These are phyloP conservation scores for Dexiosoma caninum DNA, from an alignment of 2,888 invertebrate species.

Conservation along the genomic window DNA sequence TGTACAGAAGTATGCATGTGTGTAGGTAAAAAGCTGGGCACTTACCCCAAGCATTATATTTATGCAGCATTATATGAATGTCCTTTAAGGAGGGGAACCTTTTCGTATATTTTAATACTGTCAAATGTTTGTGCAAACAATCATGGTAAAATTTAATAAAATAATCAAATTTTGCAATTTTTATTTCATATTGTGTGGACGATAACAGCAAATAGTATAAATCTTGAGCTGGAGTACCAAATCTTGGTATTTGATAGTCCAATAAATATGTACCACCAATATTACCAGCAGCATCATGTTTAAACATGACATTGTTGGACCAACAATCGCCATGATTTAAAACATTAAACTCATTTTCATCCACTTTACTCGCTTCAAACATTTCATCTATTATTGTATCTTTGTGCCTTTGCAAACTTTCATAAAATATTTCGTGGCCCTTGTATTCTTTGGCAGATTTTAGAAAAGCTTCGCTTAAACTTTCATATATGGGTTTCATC, in stretches of 20 bases:
- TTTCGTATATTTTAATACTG: constrained; percentile 68
- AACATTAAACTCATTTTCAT: constrained; percentile 65
- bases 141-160: constrained; percentile 71
- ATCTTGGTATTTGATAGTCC: constrained; percentile 73
- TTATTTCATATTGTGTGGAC: constrained; percentile 69
- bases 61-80: constrained; percentile 69
- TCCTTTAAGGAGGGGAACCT: constrained; percentile 69
- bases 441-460: no score
- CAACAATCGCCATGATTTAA: constrained; percentile 75
- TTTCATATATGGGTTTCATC: no score
- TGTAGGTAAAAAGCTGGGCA: no score
- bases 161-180: constrained; percentile 71
- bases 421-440: no score
- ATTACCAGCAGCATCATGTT: constrained; percentile 66
- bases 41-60: constrained; percentile 70
- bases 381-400: constrained; percentile 5
- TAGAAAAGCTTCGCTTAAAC: no score
- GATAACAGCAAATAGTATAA: constrained; percentile 72
- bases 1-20: no score
- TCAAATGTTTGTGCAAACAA: constrained; percentile 68
- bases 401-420: neutral
- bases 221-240: constrained; percentile 74
- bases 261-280: constrained; percentile 70
- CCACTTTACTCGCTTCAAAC: neutral
- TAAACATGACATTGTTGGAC: constrained; percentile 75